Percentiles rank a stretch among this genome's conserved stretches.
Evolutionary conservation across 2,888 invertebrate species (phyloP).

Genomic region (Sesia bembeciformis): DNA sequence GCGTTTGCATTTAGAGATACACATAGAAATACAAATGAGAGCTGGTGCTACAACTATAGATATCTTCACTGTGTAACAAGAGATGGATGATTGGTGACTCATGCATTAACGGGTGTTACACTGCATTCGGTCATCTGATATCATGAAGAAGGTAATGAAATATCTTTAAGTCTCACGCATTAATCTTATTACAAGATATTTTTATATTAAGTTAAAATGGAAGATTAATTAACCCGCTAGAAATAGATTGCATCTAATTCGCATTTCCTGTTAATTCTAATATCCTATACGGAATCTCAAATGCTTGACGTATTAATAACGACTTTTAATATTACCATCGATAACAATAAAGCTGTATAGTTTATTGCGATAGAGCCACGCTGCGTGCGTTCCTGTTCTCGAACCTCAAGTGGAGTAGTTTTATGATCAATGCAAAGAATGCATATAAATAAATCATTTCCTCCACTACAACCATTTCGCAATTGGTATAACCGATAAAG

Average conservation of each 20-base stretch:
- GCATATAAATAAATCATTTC: slow-evolving; percentile 45
- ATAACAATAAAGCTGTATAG: slow-evolving; percentile 46
- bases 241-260: neutral
- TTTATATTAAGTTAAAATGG: neutral
- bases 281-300: slow-evolving; percentile 2
- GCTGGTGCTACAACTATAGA: too few species aligned
- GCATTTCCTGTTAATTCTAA: neutral
- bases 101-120: slow-evolving; percentile 61
- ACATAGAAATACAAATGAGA: too few species aligned
- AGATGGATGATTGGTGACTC: slow-evolving; percentile 52
- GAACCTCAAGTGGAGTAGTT: slow-evolving; percentile 41
- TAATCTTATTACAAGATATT: neutral
- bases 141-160: slow-evolving; percentile 7
- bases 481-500: too few species aligned
- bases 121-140: slow-evolving; percentile 53
- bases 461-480: slow-evolving; percentile 16
- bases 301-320: slow-evolving; percentile 36
- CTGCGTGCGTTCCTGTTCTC: slow-evolving; percentile 33
- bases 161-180: neutral
- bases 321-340: slow-evolving; percentile 28
- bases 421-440: slow-evolving; percentile 27
- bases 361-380: slow-evolving; percentile 42
- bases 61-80: slow-evolving; percentile 29
- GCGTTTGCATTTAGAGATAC: neutral
- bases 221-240: neutral